Conservation (phyloP, 2,888 invertebrate genomes). For the Lobophora halterata region DNA sequence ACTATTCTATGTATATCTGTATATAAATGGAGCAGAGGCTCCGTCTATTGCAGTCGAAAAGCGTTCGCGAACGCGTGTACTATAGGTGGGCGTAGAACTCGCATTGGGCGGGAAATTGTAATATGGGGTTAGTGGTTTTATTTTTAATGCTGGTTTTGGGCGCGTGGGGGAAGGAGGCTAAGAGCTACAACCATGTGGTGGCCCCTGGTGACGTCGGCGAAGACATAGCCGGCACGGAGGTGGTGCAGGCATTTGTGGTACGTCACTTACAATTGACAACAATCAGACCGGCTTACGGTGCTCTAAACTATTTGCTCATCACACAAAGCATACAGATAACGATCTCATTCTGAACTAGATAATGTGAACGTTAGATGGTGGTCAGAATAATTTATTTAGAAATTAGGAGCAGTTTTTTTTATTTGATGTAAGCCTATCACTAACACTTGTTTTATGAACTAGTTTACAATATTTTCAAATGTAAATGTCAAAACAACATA, state of each 20-base stretch:
- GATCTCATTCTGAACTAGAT: conserved; percentile 4
- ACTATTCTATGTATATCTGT: conserved; percentile 61
- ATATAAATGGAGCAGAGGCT: conserved; percentile 72
- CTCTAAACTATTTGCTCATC: conserved; percentile 14
- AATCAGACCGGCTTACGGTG: conserved; percentile 29
- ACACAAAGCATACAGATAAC: conserved; percentile 6
- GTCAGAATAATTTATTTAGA: too few relatives aligned
- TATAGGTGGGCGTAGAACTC: conserved; percentile 40
- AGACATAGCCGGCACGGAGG: conserved; percentile 50
- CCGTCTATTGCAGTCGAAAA: conserved; percentile 67
- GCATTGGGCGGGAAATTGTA: conserved; percentile 37
- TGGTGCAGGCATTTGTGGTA: conserved; percentile 66
- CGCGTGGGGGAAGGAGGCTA: conserved; percentile 40
- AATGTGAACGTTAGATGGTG: not conserved
- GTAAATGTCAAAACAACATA: too few relatives aligned
- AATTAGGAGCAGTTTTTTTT: too few relatives aligned
- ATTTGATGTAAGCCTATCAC: too few relatives aligned
- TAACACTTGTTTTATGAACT: too few relatives aligned
- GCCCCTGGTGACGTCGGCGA: conserved; percentile 40
- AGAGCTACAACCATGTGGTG: conserved; percentile 35
- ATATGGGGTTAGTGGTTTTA: conserved; percentile 46
- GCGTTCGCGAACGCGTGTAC: conserved; percentile 63
- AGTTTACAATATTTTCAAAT: too few relatives aligned
- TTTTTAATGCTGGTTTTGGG: conserved; percentile 39
- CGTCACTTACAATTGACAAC: conserved; percentile 39